Percentiles rank a stretch among this genome's conserved stretches.
phyloP scores from a whole-genome alignment of 2,888 invertebrate genomes.

The Dryobotodes eremita region DNA sequence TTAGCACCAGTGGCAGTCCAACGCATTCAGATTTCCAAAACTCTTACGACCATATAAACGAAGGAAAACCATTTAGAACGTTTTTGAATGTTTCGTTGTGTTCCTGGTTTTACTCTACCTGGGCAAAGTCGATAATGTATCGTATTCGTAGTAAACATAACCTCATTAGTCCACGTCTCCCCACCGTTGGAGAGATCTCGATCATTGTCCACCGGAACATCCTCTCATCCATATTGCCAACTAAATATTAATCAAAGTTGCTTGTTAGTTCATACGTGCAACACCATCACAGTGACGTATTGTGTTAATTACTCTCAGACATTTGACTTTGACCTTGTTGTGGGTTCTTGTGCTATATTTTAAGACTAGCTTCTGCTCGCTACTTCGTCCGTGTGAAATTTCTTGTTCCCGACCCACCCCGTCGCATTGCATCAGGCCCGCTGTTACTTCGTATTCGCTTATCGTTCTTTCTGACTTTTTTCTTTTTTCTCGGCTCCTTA shows the following conservation, averaged over 20 bases:
- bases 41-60: background rate
- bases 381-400: too few relatives aligned
- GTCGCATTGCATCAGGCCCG: too few relatives aligned
- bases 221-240: constrained; percentile 28
- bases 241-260: constrained; percentile 41
- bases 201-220: constrained; percentile 44
- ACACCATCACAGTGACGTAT: constrained; percentile 40
- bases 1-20: background rate
- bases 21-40: background rate
- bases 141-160: constrained; percentile 15
- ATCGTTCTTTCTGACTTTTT: too few relatives aligned
- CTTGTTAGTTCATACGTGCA: constrained; percentile 30
- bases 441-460: too few relatives aligned
- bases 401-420: too few relatives aligned
- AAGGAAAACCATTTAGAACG: background rate
- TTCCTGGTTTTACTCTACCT: background rate
- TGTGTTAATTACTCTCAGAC: constrained; percentile 49
- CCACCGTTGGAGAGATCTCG: constrained; percentile 5
- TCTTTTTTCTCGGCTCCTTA: too few relatives aligned
- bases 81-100: background rate
- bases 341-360: constrained; percentile 37
- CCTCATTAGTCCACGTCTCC: constrained; percentile 34
- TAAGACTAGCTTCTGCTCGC: background rate
- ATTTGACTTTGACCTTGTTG: constrained; percentile 49
- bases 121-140: background rate